Conservation (phyloP, 2,797 vertebrate species). For the Enoplosus armatus region DNA sequence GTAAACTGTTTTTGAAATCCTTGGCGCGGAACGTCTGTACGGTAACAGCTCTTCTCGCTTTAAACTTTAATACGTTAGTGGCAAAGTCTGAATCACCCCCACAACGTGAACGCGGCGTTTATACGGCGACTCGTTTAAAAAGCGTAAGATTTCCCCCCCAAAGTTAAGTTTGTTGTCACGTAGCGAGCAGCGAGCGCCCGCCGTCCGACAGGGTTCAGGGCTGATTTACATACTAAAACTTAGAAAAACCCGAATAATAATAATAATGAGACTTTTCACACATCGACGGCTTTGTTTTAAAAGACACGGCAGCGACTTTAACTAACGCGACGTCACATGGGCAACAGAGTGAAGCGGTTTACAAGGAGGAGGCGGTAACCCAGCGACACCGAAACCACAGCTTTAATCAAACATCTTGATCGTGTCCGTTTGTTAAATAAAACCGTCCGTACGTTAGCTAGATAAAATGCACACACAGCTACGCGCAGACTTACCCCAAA, state of each 20-base stretch:
- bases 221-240: neutral
- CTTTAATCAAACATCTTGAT: neutral
- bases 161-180: neutral
- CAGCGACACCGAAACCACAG: neutral
- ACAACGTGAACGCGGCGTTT: fast-evolving
- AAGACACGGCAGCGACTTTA: neutral
- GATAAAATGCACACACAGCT: neutral
- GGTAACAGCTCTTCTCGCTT: neutral
- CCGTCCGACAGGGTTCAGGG: neutral
- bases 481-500: constrained; percentile 50
- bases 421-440: neutral
- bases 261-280: too few species aligned
- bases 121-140: fast-evolving
- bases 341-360: neutral
- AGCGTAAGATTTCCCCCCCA: fast-evolving
- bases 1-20: constrained; percentile 85
- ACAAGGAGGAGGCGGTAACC: neutral
- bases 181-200: constrained; percentile 13
- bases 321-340: neutral
- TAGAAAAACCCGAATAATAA: too few species aligned
- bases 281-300: neutral
- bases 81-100: fast-evolving
- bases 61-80: neutral
- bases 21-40: constrained; percentile 84
- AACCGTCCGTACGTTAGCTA: fast-evolving